Evolutionary conservation across 2,888 invertebrate species (phyloP), one percentile per base, ranked within the genome.

Genomic region (Crossocerus cetratus): DNA sequence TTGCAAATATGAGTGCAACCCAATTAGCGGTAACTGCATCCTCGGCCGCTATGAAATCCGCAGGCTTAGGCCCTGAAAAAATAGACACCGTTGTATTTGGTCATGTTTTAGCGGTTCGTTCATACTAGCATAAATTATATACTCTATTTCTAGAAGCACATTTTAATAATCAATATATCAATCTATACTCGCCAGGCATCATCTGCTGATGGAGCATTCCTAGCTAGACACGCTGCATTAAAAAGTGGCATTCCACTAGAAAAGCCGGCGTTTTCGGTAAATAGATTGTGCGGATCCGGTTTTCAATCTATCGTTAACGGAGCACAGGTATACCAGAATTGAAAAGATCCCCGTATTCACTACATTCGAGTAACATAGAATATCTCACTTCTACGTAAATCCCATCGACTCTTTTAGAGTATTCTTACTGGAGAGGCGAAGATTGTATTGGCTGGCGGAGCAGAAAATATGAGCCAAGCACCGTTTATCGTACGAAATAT

Each of bases 241-340:
- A 93, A 95, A 83, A 93, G 94, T 78, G 98, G 98, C 57, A 94
- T 99, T 65, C 97, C 98, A 5, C 91, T 95, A 78, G 95, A 96
- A 56, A 94, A 92, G 72, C 98, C 98, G 1, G 98, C 97, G 0
- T 91, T 97, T 1, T 95, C 95, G 61, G 93, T 99, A 59, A 99
- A 99, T 92, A 92, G 99, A 76, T 92, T 99, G 18, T 99, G 99
- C 90, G 99, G 99, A 16, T 98, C 98, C 42, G 99, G 99, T 1
- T 99, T 99, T 91, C 99, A 99, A 90, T 94, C 99, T 0, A 92
- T 99, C 74, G 94, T 98, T 18, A 97, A 94, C 91, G 96, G 95
- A 65, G 95, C 96, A 45, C 98, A 98, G 93, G 97, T 96, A 64
- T 20, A 32, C n/a, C n/a, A n/a, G n/a, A n/a, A 32, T 32, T 32